phyloP scores from a whole-genome alignment of 2,888 invertebrate genomes.

The Prostheceraeus crozeri region DNA sequence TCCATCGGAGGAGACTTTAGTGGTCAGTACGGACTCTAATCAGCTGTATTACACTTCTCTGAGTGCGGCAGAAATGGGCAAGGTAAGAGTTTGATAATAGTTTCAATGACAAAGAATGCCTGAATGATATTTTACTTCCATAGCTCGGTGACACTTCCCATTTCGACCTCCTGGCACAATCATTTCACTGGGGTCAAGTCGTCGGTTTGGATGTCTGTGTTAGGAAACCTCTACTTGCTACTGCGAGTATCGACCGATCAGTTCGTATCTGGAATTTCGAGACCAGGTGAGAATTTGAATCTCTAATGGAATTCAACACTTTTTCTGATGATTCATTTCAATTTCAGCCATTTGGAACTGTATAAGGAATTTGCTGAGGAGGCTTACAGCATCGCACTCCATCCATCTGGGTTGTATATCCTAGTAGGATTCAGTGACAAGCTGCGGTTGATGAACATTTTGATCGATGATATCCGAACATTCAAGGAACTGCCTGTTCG shows the following conservation, averaged over 20 bases:
- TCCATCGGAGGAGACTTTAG: neutral
- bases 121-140: neutral
- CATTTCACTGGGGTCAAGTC: conserved; percentile 70
- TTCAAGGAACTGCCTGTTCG: conserved; percentile 68
- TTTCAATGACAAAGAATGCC: neutral
- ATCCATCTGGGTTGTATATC: conserved; percentile 72
- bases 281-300: conserved; percentile 61
- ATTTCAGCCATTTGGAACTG: conserved; percentile 63
- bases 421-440: conserved; percentile 84
- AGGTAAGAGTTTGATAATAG: no score
- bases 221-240: conserved; percentile 82
- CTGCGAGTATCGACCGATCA: conserved; percentile 71
- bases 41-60: conserved; percentile 11
- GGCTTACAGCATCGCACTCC: conserved; percentile 69
- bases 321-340: neutral
- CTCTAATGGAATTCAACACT: neutral
- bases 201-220: conserved; percentile 73
- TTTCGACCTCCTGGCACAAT: conserved; percentile 52
- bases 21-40: neutral
- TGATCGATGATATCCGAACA: conserved; percentile 72
- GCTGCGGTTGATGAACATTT: conserved; percentile 74
- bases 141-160: conserved; percentile 42
- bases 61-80: no score
- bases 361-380: conserved; percentile 72
- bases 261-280: conserved; percentile 86